phyloP scores from a whole-genome alignment of 2,113 vertebrate species.

The Ia io region DNA sequence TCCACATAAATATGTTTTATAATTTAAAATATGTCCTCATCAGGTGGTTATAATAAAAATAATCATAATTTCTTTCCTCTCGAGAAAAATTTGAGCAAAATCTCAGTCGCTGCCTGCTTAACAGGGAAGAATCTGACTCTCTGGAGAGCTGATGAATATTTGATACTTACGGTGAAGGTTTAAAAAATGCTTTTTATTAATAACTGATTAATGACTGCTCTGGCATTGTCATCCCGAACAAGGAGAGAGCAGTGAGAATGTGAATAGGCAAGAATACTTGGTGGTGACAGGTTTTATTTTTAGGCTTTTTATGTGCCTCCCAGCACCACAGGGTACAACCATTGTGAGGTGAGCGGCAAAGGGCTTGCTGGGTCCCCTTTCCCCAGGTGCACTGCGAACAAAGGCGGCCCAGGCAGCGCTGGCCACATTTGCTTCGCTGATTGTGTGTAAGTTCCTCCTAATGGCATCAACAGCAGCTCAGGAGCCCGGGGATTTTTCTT shows the following conservation, averaged over 20 bases:
- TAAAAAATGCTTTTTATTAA: constrained; percentile 48
- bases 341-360: not conserved
- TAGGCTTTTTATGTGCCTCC: not conserved
- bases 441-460: not conserved
- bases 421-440: not conserved
- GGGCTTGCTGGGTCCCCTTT: not conserved
- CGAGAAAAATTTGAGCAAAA: not conserved
- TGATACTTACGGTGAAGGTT: constrained; percentile 2
- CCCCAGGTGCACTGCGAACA: not conserved
- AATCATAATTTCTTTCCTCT: constrained; percentile 2
- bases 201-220: constrained; percentile 26
- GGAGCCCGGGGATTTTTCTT: not conserved
- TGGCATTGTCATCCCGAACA: not conserved
- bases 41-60: constrained; percentile 10
- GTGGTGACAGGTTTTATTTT: constrained; percentile 32
- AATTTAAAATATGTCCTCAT: not conserved
- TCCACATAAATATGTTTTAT: not conserved
- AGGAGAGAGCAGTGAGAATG: not conserved
- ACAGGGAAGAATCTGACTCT: not conserved
- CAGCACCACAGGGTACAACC: not conserved
- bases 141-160: constrained; percentile 22
- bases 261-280: not conserved
- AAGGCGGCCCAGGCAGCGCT: not conserved
- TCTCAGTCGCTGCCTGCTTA: not conserved
- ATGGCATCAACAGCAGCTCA: not conserved